A percentile compares a stretch with the other conserved stretches of the same genome.
phyloP scores from a whole-genome alignment of 2,888 invertebrate species.

The Eledona agricola region DNA sequence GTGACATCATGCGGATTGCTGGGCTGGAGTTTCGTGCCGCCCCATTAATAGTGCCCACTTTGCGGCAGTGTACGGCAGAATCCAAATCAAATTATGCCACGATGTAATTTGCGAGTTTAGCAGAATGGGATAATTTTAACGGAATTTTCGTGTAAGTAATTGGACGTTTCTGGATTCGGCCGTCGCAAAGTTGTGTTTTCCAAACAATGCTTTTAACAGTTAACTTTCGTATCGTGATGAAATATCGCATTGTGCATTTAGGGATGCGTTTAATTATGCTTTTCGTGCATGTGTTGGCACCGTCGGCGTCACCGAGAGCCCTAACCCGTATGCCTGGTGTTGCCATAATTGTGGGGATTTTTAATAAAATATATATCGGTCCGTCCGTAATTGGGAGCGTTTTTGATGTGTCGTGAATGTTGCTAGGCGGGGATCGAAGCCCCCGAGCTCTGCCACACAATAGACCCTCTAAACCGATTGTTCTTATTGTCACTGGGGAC shows the following conservation, averaged over 20 bases:
- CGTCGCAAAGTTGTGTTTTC: conserved; percentile 29
- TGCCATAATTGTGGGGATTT: conserved; percentile 53
- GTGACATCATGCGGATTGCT: background rate
- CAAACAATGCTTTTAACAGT: conserved; percentile 32
- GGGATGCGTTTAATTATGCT: conserved; percentile 40
- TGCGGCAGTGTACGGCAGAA: conserved; percentile 6
- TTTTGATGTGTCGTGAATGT: conserved; percentile 46
- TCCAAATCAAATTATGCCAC: conserved; percentile 19
- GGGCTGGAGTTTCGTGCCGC: conserved; percentile 4
- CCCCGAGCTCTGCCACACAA: conserved; percentile 54
- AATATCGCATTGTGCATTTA: conserved; percentile 37
- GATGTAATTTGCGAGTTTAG: conserved; percentile 27
- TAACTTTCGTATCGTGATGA: conserved; percentile 40
- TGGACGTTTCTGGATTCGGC: conserved; percentile 31
- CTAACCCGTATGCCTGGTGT: conserved; percentile 55
- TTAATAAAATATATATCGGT: conserved; percentile 53
- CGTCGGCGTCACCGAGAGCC: conserved; percentile 55
- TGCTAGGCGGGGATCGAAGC: conserved; percentile 37
- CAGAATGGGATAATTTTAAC: conserved; percentile 31
- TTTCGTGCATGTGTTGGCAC: conserved; percentile 53
- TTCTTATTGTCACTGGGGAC: conserved; percentile 55
- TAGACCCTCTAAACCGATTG: conserved; percentile 54
- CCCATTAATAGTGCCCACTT: conserved; percentile 21
- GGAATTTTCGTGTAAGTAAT: conserved; percentile 42
- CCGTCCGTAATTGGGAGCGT: conserved; percentile 56